Percentiles rank a stretch among this genome's conserved stretches.
Conservation (phyloP, 2,797 vertebrate species). For the Mormyrus hasselquistii region DNA sequence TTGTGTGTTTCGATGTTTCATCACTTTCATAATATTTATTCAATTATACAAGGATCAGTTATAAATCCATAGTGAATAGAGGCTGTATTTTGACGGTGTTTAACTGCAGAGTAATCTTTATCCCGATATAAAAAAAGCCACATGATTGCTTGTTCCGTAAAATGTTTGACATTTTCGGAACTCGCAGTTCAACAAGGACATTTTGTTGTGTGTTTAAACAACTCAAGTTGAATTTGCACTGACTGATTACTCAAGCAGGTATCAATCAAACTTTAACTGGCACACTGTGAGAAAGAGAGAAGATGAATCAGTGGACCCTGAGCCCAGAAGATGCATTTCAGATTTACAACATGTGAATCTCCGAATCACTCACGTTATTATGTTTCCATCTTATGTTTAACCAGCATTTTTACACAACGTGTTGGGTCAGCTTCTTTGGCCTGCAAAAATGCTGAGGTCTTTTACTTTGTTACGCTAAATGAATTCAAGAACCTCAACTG, state of each 20-base stretch:
- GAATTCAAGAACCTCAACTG: neutral
- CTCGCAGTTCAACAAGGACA: neutral
- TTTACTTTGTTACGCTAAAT: neutral
- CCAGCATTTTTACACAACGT: neutral
- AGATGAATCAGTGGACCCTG: too few species aligned
- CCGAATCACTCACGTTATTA: neutral
- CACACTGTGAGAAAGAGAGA: neutral
- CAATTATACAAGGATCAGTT: neutral
- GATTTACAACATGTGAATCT: neutral
- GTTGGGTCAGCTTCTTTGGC: neutral
- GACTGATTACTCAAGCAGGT: neutral
- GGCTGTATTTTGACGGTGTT: neutral
- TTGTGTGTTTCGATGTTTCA: neutral
- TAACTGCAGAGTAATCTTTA: neutral
- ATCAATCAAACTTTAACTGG: neutral
- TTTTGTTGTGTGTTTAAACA: neutral
- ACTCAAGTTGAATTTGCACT: slow-evolving; percentile 7
- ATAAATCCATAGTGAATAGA: neutral
- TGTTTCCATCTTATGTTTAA: neutral
- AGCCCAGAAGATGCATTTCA: neutral
- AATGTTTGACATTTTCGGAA: neutral
- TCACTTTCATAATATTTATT: neutral
- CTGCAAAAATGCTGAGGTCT: too few species aligned
- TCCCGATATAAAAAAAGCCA: neutral
- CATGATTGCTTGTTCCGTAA: neutral